Evolutionary conservation across 1,140 invertebrate genomes (phyloP).

Genomic region (Zaprionus ghesquierei): DNA sequence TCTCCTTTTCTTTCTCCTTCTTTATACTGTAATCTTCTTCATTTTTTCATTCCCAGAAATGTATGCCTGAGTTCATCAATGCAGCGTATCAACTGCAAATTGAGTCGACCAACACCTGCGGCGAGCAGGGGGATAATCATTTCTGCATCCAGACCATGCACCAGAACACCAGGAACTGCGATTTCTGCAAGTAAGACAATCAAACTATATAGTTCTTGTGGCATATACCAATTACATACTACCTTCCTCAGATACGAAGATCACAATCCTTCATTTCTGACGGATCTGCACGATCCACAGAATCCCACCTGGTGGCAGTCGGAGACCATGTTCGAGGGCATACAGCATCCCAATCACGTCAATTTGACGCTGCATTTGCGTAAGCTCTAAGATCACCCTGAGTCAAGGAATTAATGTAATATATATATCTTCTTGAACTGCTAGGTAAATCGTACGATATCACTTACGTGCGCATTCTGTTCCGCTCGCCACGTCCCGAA

Average conservation of each 20-base stretch:
- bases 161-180: conserved; percentile 84
- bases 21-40: not conserved
- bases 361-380: conserved; percentile 95
- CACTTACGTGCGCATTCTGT: conserved; percentile 96
- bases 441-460: conserved; percentile 98
- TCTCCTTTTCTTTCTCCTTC: conserved; percentile 35
- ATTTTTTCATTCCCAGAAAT: conserved; percentile 88
- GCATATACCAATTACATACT: not conserved
- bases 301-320: conserved; percentile 99
- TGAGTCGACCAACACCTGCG: conserved; percentile 98
- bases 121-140: conserved; percentile 88
- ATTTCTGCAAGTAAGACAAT: conserved; percentile 81
- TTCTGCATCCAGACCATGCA: conserved; percentile 95
- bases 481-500: conserved; percentile 97
- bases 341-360: conserved; percentile 94
- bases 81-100: conserved; percentile 94
- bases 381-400: conserved; percentile 83
- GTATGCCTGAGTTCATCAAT: conserved; percentile 98
- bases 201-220: not conserved
- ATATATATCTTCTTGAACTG: not conserved
- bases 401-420: too few relatives aligned
- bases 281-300: conserved; percentile 93
- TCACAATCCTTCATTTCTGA: conserved; percentile 87
- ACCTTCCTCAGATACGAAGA: conserved; percentile 52
- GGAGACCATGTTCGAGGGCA: conserved; percentile 96